These are phyloP conservation scores for Stylophora pistillata DNA, from an alignment of 64 coral and sea anemone genomes.

Conservation along the genomic window DNA sequence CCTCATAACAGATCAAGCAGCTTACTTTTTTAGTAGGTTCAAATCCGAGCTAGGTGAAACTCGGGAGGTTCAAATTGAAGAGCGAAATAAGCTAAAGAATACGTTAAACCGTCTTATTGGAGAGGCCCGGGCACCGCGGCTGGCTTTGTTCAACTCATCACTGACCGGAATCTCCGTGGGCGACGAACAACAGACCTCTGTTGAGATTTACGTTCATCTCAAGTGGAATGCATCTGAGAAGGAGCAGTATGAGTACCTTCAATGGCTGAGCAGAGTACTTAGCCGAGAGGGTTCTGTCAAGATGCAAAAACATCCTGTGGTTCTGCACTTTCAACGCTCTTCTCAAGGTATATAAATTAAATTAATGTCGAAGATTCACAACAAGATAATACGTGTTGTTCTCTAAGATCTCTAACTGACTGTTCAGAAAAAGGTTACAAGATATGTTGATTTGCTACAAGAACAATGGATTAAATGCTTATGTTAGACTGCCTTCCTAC, in stretches of 20 bases:
- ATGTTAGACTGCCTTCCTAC: background rate
- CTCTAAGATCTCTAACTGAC: no score
- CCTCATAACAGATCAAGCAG: constrained; percentile 46
- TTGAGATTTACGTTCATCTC: constrained; percentile 53
- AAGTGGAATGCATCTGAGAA: constrained; percentile 24
- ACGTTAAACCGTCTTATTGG: background rate
- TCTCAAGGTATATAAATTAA: background rate
- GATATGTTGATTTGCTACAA: no score
- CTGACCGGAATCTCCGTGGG: constrained; percentile 50
- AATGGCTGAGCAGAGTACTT: background rate
- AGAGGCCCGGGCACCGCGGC: background rate
- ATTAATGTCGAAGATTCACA: no score
- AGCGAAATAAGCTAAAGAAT: background rate
- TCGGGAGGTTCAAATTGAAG: constrained; percentile 9
- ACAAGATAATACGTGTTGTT: no score
- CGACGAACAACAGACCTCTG: background rate
- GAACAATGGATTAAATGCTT: no score
- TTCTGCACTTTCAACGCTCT: background rate
- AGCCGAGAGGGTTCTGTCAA: background rate
- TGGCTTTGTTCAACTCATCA: constrained; percentile 22
- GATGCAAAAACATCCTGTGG: background rate
- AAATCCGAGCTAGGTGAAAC: constrained; percentile 6
- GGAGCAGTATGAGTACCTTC: constrained; percentile 25
- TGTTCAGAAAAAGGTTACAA: no score
- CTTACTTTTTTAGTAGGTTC: constrained; percentile 19